These are phyloP conservation scores for Orthonychiurus folsomi DNA, from an alignment of 2,888 invertebrate genomes.

Conservation along the genomic window DNA sequence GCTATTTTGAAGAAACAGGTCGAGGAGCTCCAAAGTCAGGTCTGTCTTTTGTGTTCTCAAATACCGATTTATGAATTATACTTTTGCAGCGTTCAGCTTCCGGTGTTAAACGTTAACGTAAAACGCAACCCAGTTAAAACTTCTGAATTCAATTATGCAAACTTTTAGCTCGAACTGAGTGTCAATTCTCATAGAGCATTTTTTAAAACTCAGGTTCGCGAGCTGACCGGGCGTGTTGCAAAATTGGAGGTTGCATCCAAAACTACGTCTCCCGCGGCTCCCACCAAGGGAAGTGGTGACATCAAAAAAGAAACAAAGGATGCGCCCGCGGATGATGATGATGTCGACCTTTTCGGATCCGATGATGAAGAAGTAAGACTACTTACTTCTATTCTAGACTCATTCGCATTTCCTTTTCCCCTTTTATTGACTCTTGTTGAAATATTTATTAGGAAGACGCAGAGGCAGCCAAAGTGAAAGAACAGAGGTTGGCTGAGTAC, in stretches of 20 bases:
- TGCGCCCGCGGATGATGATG: slow-evolving; percentile 59
- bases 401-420: neutral
- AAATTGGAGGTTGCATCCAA: slow-evolving; percentile 42
- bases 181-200: no score
- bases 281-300: slow-evolving; percentile 40
- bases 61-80: no score
- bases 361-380: no score
- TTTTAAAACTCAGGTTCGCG: no score
- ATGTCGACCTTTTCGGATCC: slow-evolving; percentile 71
- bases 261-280: slow-evolving; percentile 20
- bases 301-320: slow-evolving; percentile 31
- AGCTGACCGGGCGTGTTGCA: slow-evolving; percentile 33
- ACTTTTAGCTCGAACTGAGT: no score
- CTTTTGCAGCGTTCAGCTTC: no score
- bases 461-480: slow-evolving; percentile 74
- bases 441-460: slow-evolving; percentile 60
- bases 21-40: slow-evolving; percentile 35
- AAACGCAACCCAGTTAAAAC: no score
- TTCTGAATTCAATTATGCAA: no score
- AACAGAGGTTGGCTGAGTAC: slow-evolving; percentile 84
- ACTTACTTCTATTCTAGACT: slow-evolving; percentile 1
- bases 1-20: slow-evolving; percentile 34
- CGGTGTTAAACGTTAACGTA: no score
- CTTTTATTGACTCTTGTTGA: slow-evolving; percentile 11
- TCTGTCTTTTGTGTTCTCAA: no score